These are phyloP conservation scores for Ginglymostoma cirratum DNA, from an alignment of 2,113 vertebrate species.

Conservation along the genomic window DNA sequence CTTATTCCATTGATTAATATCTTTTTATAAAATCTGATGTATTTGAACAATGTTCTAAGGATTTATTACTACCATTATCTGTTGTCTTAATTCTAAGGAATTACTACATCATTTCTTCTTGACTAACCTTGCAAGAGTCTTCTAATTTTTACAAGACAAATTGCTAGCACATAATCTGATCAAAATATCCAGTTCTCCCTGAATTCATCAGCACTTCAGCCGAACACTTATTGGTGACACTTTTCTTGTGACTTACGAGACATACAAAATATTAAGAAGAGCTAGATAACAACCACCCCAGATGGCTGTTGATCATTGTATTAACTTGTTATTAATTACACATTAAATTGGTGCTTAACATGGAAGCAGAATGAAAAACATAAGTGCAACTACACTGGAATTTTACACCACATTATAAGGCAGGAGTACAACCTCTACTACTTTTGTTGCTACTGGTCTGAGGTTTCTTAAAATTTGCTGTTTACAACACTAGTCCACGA, in stretches of 20 bases:
- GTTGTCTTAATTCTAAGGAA: background rate
- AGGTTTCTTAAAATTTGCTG: background rate
- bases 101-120: constrained; percentile 30
- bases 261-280: background rate
- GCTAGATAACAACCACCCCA: background rate
- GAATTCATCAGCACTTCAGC: background rate
- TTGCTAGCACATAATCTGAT: background rate
- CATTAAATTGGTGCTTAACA: background rate
- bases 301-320: background rate
- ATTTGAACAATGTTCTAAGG: background rate
- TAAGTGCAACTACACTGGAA: background rate
- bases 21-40: background rate
- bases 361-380: background rate
- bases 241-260: background rate
- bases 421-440: background rate
- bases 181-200: background rate
- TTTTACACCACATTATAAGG: background rate
- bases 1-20: background rate
- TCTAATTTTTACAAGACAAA: constrained; percentile 3
- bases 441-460: background rate
- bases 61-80: background rate
- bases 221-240: background rate
- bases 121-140: background rate
- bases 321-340: background rate
- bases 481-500: background rate